Evolutionary conservation across 2,888 invertebrate species (phyloP).

Genomic region (Chloroclysta siterata): DNA sequence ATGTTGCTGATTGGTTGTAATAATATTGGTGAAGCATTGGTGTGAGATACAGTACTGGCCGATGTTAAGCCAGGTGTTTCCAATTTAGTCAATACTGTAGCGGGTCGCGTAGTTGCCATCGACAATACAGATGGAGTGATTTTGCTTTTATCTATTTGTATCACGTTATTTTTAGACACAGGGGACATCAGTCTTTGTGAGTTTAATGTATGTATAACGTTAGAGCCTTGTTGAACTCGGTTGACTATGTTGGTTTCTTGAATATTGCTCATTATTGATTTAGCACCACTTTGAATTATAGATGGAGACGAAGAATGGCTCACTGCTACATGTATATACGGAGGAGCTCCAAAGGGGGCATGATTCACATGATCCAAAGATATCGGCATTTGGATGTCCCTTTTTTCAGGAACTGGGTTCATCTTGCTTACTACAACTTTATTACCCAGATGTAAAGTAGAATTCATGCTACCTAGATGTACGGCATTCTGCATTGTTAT

Average conservation of each 20-base stretch:
- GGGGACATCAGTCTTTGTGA: conserved; percentile 69
- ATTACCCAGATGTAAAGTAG: conserved; percentile 65
- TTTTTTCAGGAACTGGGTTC: conserved; percentile 65
- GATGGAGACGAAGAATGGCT: conserved; percentile 61
- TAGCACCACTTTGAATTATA: conserved; percentile 67
- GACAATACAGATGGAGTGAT: conserved; percentile 69
- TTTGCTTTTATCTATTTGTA: conserved; percentile 70
- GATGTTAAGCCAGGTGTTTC: conserved; percentile 61
- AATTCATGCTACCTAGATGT: conserved; percentile 67
- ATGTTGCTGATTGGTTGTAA: conserved; percentile 64
- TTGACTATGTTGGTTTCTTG: conserved; percentile 62
- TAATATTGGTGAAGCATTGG: conserved; percentile 72
- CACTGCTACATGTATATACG: conserved; percentile 72
- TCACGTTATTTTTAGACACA: conserved; percentile 62
- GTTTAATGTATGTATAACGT: conserved; percentile 73
- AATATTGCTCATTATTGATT: conserved; percentile 63
- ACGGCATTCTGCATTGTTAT: conserved; percentile 76
- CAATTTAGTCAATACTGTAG: conserved; percentile 67
- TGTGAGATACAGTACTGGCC: conserved; percentile 60
- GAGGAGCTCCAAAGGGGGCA: conserved; percentile 58
- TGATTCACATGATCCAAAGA: conserved; percentile 63
- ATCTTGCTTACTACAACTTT: conserved; percentile 72
- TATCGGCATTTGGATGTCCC: conserved; percentile 64
- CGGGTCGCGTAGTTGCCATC: conserved; percentile 67
- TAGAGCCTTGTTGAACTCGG: conserved; percentile 65